Base-by-base conservation (phyloP, 2,888 invertebrate genomes). In the Oeneis ivallda region DNA sequence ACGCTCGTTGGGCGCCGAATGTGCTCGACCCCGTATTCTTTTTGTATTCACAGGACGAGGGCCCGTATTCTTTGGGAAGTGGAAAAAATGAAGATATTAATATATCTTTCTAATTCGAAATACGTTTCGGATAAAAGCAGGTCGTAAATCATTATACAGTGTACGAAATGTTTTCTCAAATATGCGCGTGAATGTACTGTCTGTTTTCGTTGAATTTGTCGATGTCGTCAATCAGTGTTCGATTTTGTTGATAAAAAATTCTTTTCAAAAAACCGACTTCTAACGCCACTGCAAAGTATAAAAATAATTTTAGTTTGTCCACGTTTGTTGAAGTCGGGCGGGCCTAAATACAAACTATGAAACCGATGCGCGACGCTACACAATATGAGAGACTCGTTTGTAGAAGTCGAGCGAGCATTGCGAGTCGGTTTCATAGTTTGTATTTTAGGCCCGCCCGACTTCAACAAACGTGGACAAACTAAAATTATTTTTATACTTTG, bases 1-100 rank as follows among this genome's bases (percentile, higher is more conserved):
- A 91, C 92, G 92, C 83, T 89, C 89, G 89, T 90, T 91, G 90
- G 89, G 87, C 89, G 87, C 86, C 88, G 83, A 88, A 87, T 86
- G 85, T 85, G 85, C 78, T 76, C 85, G 85, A 83, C 84, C 88
- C 86, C 79, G 72, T 85, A 83, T 85, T 89, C 89, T 88, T 91
- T 91, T 90, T 90, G 90, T 90, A 79, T 79, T 81, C 78, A 78
- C 76, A 79, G 82, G 79, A 79, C 84, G 81, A 84, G 84, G 83
- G 82, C 83, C 83, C 80, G 81, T 89, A 89, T 89, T 89, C 89
- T 90, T 83, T 79, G 89, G 86, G 89, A 89, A 84, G 85, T 89
- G 89, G 89, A 91, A 92, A 92, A 92, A 91, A 92, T 91, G 83
- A 88, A 91, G 90, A 90, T 90, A 91, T 91, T 90, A 91, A 90